phyloP scores from a whole-genome alignment of 2,888 invertebrate genomes.

The Gerosis bhagava region DNA sequence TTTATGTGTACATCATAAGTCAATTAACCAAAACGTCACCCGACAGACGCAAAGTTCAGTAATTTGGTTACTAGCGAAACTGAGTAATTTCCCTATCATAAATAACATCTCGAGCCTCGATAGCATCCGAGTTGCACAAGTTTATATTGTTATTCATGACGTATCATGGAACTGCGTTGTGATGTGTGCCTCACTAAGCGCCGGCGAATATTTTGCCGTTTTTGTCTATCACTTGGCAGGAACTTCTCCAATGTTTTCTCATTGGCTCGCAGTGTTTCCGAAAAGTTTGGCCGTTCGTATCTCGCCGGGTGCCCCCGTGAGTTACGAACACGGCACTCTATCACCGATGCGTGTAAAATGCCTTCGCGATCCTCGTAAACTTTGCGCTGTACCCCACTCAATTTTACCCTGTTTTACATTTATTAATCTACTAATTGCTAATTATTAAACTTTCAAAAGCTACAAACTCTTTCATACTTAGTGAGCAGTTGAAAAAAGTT shows the following conservation, averaged over 20 bases:
- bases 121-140: conserved; percentile 48
- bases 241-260: conserved; percentile 75
- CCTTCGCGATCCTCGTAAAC: conserved; percentile 65
- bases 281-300: conserved; percentile 73
- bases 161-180: conserved; percentile 56
- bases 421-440: conserved; percentile 73
- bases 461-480: conserved; percentile 21
- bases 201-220: conserved; percentile 61
- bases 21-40: conserved; percentile 23
- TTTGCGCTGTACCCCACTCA: conserved; percentile 50
- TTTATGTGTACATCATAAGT: conserved; percentile 13
- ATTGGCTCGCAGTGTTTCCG: conserved; percentile 63
- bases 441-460: conserved; percentile 64
- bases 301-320: conserved; percentile 63
- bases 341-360: conserved; percentile 75
- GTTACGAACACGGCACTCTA: conserved; percentile 69
- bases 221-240: conserved; percentile 67
- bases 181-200: conserved; percentile 62
- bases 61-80: conserved; percentile 20
- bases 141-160: conserved; percentile 63
- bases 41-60: conserved; percentile 19
- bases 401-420: conserved; percentile 41
- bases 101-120: conserved; percentile 42
- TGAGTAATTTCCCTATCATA: conserved; percentile 19
- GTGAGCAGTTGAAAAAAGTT: conserved; percentile 45